Evolutionary conservation across 37 sponge, comb jelly and placozoan genomes (phyloP).

Genomic region (Amphimedon queenslandica): DNA sequence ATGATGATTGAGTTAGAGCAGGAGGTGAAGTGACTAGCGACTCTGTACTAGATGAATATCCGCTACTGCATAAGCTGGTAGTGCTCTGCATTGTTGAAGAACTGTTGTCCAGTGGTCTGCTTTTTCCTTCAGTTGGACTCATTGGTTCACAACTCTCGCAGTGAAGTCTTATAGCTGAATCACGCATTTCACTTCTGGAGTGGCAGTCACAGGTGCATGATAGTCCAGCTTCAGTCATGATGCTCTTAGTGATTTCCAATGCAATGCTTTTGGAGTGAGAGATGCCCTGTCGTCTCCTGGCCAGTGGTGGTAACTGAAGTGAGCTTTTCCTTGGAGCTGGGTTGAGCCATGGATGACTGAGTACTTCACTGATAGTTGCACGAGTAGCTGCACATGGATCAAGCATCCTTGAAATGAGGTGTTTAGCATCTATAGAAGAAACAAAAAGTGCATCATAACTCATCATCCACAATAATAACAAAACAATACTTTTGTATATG

Average conservation of each 20-base stretch:
- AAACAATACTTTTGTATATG: neutral
- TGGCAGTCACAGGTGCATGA: slow-evolving; percentile 20
- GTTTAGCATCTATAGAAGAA: neutral
- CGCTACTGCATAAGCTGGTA: too few species aligned
- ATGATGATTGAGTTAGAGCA: too few species aligned
- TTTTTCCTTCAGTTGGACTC: too few species aligned
- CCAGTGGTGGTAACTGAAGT: neutral
- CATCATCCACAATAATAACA: neutral
- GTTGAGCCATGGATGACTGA: slow-evolving; percentile 66
- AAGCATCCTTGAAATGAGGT: slow-evolving; percentile 52
- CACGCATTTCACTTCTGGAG: neutral
- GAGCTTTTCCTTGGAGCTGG: neutral
- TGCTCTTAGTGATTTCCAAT: neutral
- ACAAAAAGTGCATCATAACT: neutral
- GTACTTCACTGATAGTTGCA: slow-evolving; percentile 43
- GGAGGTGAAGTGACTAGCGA: too few species aligned
- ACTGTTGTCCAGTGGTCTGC: too few species aligned
- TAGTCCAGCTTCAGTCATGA: neutral
- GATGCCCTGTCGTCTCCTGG: neutral
- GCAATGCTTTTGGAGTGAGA: neutral
- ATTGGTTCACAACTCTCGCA: slow-evolving; percentile 32
- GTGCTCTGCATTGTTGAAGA: too few species aligned
- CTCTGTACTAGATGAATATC: too few species aligned
- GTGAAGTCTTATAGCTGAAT: slow-evolving; percentile 14
- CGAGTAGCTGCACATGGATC: slow-evolving; percentile 45